These are phyloP conservation scores for Zenarchopterus dispar DNA, from an alignment of 2,797 vertebrate genomes.

Conservation along the genomic window DNA sequence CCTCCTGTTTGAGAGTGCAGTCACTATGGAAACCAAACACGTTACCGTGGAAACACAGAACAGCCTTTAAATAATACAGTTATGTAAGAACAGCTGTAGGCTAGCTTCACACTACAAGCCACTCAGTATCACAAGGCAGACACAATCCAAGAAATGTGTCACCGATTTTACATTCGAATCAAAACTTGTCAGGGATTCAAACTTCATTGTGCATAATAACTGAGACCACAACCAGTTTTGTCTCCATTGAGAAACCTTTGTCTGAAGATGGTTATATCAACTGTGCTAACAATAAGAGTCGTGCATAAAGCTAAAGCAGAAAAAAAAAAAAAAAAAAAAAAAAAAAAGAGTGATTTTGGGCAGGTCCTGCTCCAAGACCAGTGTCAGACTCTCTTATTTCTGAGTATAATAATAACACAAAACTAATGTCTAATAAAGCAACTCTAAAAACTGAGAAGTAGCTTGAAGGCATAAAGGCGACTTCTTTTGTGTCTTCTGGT, in stretches of 20 bases:
- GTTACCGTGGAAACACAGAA: conserved; percentile 78
- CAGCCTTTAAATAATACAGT: conserved; percentile 55
- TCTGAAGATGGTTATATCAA: no score
- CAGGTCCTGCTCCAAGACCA: not conserved
- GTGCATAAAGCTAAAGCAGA: no score
- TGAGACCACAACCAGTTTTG: no score
- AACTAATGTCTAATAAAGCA: no score
- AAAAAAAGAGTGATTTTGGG: no score
- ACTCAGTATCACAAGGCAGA: conserved; percentile 26
- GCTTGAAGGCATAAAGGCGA: no score
- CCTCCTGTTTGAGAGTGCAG: conserved; percentile 50
- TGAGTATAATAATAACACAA: not conserved
- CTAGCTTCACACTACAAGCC: conserved; percentile 29
- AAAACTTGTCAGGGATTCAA: conserved; percentile 1
- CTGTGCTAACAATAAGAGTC: no score
- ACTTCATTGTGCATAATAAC: no score
- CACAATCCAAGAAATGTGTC: conserved; percentile 16
- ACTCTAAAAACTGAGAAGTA: no score
- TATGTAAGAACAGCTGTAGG: conserved; percentile 74
- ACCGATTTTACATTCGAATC: conserved; percentile 6
- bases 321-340: no score
- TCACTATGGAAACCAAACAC: conserved; percentile 78
- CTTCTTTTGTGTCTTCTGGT: no score
- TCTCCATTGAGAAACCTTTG: no score
- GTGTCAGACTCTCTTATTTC: not conserved